Evolutionary conservation across 1,140 invertebrate genomes (phyloP).

Genomic region (Holcopasites calliopsidis): DNA sequence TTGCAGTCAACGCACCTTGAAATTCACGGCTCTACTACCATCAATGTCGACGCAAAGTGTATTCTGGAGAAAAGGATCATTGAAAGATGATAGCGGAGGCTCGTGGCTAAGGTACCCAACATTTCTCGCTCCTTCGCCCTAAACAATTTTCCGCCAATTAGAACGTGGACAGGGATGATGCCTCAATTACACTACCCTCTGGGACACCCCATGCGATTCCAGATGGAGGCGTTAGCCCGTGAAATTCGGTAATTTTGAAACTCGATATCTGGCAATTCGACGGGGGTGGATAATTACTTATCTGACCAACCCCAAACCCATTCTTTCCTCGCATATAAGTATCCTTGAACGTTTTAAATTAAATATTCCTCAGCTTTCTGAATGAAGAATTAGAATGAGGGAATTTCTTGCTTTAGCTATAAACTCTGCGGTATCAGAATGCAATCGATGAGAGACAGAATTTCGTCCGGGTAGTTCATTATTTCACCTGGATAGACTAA

Average conservation of each 20-base stretch:
- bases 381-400: no score
- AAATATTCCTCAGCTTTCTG: background rate
- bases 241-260: slow-evolving; percentile 63
- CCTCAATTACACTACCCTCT: slow-evolving; percentile 60
- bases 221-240: slow-evolving; percentile 65
- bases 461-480: no score
- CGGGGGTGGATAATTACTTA: background rate
- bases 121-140: slow-evolving; percentile 1
- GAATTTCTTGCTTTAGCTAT: no score
- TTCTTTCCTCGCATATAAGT: background rate
- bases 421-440: no score
- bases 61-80: background rate
- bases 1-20: no score
- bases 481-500: no score
- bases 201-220: slow-evolving; percentile 34
- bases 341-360: background rate
- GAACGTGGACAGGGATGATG: slow-evolving; percentile 48
- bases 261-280: slow-evolving; percentile 53
- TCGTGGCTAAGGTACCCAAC: background rate
- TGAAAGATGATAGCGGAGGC: background rate
- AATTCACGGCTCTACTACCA: no score
- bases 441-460: no score
- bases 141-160: slow-evolving; percentile 68
- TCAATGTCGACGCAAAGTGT: background rate
- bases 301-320: background rate